A percentile compares a stretch with the other conserved stretches of the same genome.
Conservation (phyloP, 1,140 invertebrate species). For the Laupala kohalensis region DNA sequence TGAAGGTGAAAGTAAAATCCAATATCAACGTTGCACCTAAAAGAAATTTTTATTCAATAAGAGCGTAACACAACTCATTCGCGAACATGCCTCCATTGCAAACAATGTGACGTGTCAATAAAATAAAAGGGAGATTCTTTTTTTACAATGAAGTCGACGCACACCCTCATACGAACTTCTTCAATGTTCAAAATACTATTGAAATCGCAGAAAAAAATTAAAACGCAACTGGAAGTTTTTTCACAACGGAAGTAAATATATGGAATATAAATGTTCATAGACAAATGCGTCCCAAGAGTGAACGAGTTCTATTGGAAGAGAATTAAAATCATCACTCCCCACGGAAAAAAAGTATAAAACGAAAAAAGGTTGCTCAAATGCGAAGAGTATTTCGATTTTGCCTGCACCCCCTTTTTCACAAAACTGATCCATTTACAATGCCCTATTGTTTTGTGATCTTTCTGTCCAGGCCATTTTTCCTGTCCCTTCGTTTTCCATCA, state of each 20-base stretch:
- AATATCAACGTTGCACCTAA: no score
- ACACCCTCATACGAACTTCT: no score
- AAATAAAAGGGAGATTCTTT: no score
- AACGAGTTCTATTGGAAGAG: neutral
- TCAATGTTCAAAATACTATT: no score
- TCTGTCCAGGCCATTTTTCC: neutral
- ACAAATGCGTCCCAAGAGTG: neutral
- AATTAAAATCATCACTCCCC: neutral
- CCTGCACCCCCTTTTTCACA: neutral
- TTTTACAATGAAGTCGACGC: no score
- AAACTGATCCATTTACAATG: neutral
- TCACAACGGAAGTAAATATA: neutral
- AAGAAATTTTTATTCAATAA: no score
- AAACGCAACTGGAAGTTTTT: neutral
- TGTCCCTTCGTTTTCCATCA: neutral
- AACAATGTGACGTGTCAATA: no score
- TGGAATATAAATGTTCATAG: neutral
- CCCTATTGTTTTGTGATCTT: neutral
- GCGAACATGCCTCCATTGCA: no score
- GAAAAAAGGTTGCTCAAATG: neutral
- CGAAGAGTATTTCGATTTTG: neutral
- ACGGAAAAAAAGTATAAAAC: neutral
- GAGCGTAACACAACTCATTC: no score
- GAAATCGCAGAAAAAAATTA: no score
- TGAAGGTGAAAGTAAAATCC: no score